These are phyloP conservation scores for Myrmecophaga tridactyla DNA, from an alignment of 2,113 vertebrate genomes.

Conservation along the genomic window DNA sequence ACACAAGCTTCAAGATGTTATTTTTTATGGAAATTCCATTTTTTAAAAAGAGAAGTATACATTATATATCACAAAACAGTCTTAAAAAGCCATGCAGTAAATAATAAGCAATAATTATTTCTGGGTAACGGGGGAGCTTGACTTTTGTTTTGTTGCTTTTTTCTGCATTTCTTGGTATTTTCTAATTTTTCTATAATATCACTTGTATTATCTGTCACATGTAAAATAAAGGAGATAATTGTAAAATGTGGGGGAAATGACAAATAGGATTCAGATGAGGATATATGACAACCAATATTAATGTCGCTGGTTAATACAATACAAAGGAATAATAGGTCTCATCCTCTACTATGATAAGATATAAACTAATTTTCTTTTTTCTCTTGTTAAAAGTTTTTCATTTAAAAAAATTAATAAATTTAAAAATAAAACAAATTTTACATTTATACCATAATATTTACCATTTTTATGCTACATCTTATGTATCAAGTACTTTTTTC, in stretches of 20 bases:
- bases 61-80: background rate
- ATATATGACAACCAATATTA: background rate
- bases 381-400: background rate
- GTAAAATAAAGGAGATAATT: background rate
- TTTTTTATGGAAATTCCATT: background rate
- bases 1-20: background rate
- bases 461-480: background rate
- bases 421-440: too few species aligned
- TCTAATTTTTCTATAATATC: background rate
- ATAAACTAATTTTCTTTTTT: background rate
- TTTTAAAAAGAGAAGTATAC: background rate
- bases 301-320: fast-evolving
- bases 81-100: background rate
- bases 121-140: fast-evolving
- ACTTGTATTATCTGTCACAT: too few species aligned
- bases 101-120: fast-evolving
- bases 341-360: background rate
- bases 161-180: background rate
- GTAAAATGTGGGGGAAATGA: background rate
- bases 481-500: background rate
- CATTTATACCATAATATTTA: background rate
- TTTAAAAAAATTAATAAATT: too few species aligned
- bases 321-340: background rate
- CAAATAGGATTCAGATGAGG: background rate
- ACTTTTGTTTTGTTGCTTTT: background rate